Evolutionary conservation across 2,113 vertebrate species (phyloP).

Genomic region (Gymnobelideus leadbeateri): DNA sequence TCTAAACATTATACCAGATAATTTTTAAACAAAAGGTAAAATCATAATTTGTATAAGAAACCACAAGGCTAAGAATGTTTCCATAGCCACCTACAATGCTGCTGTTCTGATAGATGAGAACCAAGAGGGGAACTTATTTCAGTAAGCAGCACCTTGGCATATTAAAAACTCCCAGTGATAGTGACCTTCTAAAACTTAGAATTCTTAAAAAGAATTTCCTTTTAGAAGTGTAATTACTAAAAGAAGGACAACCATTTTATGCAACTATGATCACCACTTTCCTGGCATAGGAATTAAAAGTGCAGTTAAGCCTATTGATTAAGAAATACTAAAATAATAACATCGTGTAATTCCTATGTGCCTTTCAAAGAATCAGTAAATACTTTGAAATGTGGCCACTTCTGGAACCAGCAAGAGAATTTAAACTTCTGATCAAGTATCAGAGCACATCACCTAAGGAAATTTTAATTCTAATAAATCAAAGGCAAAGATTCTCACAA

Average conservation of each 20-base stretch:
- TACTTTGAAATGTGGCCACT: slow-evolving; percentile 33
- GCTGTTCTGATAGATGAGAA: slow-evolving; percentile 45
- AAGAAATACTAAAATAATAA: slow-evolving; percentile 38
- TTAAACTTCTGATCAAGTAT: neutral
- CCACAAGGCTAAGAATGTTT: slow-evolving; percentile 8
- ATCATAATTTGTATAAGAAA: neutral
- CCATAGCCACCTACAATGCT: slow-evolving; percentile 14
- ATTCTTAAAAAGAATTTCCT: slow-evolving; percentile 53
- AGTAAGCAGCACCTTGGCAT: slow-evolving; percentile 32
- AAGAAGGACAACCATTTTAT: neutral
- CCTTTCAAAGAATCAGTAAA: slow-evolving; percentile 49
- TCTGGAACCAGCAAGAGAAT: neutral
- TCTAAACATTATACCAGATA: slow-evolving; percentile 19
- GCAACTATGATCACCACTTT: slow-evolving; percentile 23
- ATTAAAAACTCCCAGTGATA: slow-evolving; percentile 42
- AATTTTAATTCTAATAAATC: neutral
- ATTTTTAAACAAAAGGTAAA: slow-evolving; percentile 39
- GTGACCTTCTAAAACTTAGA: slow-evolving; percentile 38
- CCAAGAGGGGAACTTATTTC: neutral
- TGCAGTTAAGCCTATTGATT: slow-evolving; percentile 37
- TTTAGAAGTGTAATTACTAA: slow-evolving; percentile 31
- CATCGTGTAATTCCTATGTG: neutral
- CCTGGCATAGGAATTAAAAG: neutral
- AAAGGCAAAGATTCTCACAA: neutral
- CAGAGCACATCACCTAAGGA: neutral